A percentile compares a stretch with the other conserved stretches of the same genome.
These are phyloP conservation scores for Vimba vimba DNA, from an alignment of 2,113 vertebrate genomes.

Conservation along the genomic window DNA sequence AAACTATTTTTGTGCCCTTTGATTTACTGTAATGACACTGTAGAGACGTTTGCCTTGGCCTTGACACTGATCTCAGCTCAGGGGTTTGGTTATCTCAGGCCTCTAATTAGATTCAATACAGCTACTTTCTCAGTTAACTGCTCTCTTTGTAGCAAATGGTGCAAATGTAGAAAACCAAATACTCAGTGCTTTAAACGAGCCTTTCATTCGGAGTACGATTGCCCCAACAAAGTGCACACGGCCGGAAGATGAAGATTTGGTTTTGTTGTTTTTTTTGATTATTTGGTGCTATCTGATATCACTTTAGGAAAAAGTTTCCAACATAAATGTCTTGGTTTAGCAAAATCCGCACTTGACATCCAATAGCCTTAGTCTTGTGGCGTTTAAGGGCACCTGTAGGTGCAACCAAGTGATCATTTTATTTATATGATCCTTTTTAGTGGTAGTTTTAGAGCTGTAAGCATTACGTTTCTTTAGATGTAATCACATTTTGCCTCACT, in stretches of 20 bases:
- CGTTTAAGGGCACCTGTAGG: constrained; percentile 44
- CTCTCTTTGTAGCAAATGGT: constrained; percentile 57
- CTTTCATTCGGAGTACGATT: constrained; percentile 1
- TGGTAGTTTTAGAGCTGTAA: background rate
- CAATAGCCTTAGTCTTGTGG: constrained; percentile 50
- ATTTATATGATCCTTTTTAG: constrained; percentile 21
- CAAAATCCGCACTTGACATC: constrained; percentile 46
- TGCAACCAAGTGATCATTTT: constrained; percentile 19
- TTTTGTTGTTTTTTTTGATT: constrained; percentile 37
- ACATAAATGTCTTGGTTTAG: constrained; percentile 37
- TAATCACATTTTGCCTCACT: background rate
- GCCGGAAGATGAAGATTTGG: background rate
- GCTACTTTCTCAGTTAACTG: constrained; percentile 37
- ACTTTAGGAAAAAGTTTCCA: constrained; percentile 44
- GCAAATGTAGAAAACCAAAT: constrained; percentile 60
- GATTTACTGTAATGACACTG: constrained; percentile 33
- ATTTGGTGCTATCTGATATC: constrained; percentile 53
- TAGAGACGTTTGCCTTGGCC: constrained; percentile 45
- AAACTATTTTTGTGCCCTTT: constrained; percentile 17
- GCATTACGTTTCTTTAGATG: background rate
- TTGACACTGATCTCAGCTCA: constrained; percentile 57
- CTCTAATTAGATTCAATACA: constrained; percentile 34
- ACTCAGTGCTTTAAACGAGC: constrained; percentile 44
- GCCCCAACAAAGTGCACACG: constrained; percentile 20
- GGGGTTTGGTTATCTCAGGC: constrained; percentile 60